Evolutionary conservation across 2,888 invertebrate genomes (phyloP).

Genomic region (Pollenia angustigena): DNA sequence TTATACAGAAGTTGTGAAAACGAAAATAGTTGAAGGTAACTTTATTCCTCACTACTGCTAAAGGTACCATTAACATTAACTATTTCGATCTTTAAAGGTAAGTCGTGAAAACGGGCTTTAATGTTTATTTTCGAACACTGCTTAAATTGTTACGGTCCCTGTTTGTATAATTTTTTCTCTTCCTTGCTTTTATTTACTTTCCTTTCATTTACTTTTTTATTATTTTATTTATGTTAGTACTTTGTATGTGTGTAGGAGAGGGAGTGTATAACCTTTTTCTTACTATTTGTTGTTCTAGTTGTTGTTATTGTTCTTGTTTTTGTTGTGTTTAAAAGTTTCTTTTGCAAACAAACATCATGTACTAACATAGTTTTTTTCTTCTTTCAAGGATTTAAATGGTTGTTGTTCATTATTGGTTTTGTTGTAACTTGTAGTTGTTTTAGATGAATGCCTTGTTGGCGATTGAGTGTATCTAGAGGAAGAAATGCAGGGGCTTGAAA

Average conservation of each 20-base stretch:
- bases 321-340: slow-evolving; percentile 34
- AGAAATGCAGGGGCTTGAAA: not conserved
- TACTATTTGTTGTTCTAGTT: slow-evolving; percentile 42
- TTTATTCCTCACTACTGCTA: too few relatives aligned
- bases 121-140: too few relatives aligned
- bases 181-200: not conserved
- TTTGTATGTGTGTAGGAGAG: not conserved
- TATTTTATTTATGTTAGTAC: slow-evolving; percentile 1
- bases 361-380: not conserved
- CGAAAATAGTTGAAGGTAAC: too few relatives aligned
- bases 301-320: slow-evolving; percentile 43
- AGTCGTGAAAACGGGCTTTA: too few relatives aligned
- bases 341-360: slow-evolving; percentile 37
- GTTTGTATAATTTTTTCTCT: slow-evolving; percentile 18
- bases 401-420: slow-evolving; percentile 6
- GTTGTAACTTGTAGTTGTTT: not conserved
- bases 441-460: slow-evolving; percentile 4
- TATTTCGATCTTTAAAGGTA: too few relatives aligned
- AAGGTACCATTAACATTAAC: too few relatives aligned
- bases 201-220: not conserved
- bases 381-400: slow-evolving; percentile 37
- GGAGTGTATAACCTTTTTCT: slow-evolving; percentile 12
- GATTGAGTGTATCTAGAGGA: too few relatives aligned
- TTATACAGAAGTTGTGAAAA: too few relatives aligned
- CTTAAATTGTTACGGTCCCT: too few relatives aligned